Evolutionary conservation across 2,888 invertebrate genomes (phyloP).

Genomic region (Blastobasis lacticolella): DNA sequence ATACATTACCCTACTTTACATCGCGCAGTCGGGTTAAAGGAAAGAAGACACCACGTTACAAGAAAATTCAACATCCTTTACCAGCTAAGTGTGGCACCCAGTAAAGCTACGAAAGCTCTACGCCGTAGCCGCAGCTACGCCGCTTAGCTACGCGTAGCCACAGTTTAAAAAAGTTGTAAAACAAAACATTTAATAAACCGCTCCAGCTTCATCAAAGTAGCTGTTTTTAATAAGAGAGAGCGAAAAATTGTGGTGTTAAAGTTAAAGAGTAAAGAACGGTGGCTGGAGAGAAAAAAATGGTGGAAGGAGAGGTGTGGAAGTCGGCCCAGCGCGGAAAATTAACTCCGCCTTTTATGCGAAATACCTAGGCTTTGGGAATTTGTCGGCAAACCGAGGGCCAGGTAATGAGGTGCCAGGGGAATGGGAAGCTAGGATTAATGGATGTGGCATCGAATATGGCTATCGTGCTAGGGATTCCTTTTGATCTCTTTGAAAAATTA

Average conservation of each 20-base stretch:
- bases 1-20: too few relatives aligned
- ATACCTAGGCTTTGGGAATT: slow-evolving; percentile 38
- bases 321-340: slow-evolving; percentile 23
- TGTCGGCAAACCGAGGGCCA: slow-evolving; percentile 32
- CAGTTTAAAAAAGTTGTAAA: too few relatives aligned
- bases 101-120: too few relatives aligned
- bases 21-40: too few relatives aligned
- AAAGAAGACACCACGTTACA: too few relatives aligned
- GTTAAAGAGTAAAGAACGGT: slow-evolving; percentile 11
- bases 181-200: too few relatives aligned
- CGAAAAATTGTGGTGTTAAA: slow-evolving; percentile 13
- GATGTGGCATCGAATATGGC: slow-evolving; percentile 2
- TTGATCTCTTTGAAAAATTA: neutral
- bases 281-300: neutral
- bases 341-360: slow-evolving; percentile 32
- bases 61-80: too few relatives aligned
- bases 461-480: neutral
- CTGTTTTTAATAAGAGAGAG: slow-evolving; percentile 12
- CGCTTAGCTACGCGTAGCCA: too few relatives aligned
- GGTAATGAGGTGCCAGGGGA: slow-evolving; percentile 26
- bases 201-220: slow-evolving; percentile 1
- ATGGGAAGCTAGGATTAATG: slow-evolving; percentile 6
- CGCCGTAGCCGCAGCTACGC: too few relatives aligned
- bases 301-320: neutral
- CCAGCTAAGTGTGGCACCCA: too few relatives aligned